phyloP scores from a whole-genome alignment of 2,113 vertebrate genomes.

The Onychostoma macrolepis region DNA sequence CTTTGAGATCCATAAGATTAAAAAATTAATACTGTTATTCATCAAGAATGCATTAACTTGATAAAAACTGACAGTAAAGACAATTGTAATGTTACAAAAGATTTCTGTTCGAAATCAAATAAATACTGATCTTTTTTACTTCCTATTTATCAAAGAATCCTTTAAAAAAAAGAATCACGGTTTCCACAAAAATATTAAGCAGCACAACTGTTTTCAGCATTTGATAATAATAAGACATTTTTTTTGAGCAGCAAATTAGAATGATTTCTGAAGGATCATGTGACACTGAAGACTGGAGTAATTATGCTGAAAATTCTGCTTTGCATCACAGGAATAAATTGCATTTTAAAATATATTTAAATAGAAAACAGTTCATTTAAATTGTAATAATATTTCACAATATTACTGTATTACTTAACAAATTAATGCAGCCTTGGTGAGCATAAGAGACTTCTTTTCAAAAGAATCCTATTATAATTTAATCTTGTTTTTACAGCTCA shows the following conservation, averaged over 20 bases:
- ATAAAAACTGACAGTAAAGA: not conserved
- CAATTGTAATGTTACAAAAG: not conserved
- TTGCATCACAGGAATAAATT: not conserved
- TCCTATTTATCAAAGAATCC: not conserved
- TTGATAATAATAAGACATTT: not conserved
- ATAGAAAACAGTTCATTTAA: not conserved
- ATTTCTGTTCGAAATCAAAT: not conserved
- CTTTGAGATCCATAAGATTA: not conserved
- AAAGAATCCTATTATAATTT: not conserved
- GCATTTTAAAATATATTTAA: not conserved
- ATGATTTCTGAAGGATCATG: not conserved
- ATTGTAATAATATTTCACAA: not conserved
- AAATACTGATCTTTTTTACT: not conserved
- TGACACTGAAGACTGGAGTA: not conserved
- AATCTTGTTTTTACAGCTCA: constrained; percentile 72
- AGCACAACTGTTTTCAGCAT: not conserved
- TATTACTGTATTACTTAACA: not conserved
- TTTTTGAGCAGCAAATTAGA: not conserved
- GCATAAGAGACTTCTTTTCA: not conserved
- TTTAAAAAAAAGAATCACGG: not conserved
- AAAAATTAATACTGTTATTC: not conserved
- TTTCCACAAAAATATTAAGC: not conserved
- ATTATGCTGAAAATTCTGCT: not conserved
- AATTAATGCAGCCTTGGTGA: not conserved
- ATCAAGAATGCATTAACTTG: not conserved